These are phyloP conservation scores for Vireo griseus DNA, from an alignment of 2,797 vertebrate species.

Conservation along the genomic window DNA sequence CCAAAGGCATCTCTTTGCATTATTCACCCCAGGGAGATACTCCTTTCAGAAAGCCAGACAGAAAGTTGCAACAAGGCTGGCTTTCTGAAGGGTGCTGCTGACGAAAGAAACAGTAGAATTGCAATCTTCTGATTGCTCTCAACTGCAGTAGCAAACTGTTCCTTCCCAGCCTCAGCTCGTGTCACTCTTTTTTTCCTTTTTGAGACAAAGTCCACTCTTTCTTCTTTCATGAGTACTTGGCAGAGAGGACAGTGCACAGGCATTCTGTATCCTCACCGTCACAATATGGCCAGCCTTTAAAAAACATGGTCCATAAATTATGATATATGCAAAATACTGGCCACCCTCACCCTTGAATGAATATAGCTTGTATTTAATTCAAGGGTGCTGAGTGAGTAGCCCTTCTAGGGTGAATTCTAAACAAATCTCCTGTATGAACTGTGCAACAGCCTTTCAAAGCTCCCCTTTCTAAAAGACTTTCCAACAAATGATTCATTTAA, in stretches of 20 bases:
- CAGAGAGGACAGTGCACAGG: background rate
- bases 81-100: background rate
- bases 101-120: background rate
- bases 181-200: background rate
- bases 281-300: background rate
- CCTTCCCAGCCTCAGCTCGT: background rate
- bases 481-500: background rate
- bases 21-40: background rate
- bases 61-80: background rate
- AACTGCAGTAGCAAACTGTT: background rate
- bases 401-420: background rate
- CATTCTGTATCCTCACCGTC: background rate
- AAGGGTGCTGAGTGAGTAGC: background rate
- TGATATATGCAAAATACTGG: background rate
- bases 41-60: background rate
- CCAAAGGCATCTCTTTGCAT: background rate
- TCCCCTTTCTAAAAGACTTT: background rate
- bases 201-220: background rate
- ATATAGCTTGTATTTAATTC: background rate
- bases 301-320: background rate
- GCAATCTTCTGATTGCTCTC: background rate
- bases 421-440: background rate
- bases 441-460: background rate
- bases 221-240: background rate
- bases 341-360: background rate